Evolutionary conservation across 1,140 invertebrate genomes (phyloP).

Genomic region (Littorina saxatilis): DNA sequence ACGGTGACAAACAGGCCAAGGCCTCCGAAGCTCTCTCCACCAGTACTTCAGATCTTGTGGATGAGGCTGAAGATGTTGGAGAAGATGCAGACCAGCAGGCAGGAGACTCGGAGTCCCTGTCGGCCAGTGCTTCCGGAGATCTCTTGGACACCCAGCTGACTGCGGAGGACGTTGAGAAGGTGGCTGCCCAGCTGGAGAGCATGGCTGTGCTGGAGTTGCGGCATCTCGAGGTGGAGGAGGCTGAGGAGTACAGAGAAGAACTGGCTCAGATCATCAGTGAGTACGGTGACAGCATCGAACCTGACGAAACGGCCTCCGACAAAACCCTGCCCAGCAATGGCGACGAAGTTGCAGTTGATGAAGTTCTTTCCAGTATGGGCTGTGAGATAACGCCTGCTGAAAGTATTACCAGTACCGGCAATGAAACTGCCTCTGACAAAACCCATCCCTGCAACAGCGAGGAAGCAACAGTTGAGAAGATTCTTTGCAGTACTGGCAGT

Average conservation of each 20-base stretch:
- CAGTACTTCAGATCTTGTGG: neutral
- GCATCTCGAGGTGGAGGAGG: neutral
- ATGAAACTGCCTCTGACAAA: neutral
- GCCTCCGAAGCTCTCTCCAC: neutral
- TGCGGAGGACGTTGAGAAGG: slow-evolving; percentile 5
- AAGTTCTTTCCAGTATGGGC: neutral
- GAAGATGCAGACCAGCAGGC: neutral
- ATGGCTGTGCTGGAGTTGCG: slow-evolving; percentile 19
- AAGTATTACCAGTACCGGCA: neutral
- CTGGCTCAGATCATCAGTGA: slow-evolving; percentile 16
- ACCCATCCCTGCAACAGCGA: neutral
- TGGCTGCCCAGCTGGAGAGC: slow-evolving; percentile 2
- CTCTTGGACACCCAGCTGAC: neutral
- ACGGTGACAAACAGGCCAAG: neutral
- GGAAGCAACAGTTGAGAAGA: neutral
- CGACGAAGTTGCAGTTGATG: too few species aligned
- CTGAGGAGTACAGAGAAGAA: slow-evolving; percentile 1
- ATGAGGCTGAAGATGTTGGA: neutral
- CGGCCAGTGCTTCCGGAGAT: neutral
- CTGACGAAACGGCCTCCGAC: neutral
- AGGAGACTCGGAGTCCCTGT: neutral
- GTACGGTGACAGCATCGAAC: slow-evolving; percentile 3
- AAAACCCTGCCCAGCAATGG: neutral
- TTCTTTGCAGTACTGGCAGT: too few species aligned
- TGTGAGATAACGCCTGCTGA: neutral